These are phyloP conservation scores for Pithecia hirsuta DNA, from an alignment of 2,797 vertebrate genomes.

Conservation along the genomic window DNA sequence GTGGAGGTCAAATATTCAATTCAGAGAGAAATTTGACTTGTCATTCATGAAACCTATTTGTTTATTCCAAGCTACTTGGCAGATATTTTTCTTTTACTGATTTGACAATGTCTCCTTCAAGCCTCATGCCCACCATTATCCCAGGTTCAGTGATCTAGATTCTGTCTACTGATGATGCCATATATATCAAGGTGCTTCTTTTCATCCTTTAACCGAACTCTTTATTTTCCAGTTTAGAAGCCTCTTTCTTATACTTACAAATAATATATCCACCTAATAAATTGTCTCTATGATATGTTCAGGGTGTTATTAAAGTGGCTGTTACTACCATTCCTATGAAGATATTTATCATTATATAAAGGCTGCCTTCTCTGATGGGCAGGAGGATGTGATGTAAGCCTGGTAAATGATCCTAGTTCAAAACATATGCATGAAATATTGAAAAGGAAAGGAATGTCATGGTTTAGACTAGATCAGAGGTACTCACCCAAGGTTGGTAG, in stretches of 20 bases:
- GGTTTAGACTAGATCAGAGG: background rate
- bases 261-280: background rate
- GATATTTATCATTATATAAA: background rate
- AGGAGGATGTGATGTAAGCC: background rate
- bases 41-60: background rate
- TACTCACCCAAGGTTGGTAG: background rate
- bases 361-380: background rate
- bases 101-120: background rate
- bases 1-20: background rate
- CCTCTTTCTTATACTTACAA: background rate
- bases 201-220: background rate
- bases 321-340: background rate
- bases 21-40: background rate
- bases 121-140: background rate
- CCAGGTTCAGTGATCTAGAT: background rate
- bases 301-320: slow-evolving; percentile 19
- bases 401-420: background rate
- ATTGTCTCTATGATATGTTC: background rate
- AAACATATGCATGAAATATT: background rate
- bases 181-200: background rate
- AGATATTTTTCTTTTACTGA: background rate
- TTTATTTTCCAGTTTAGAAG: background rate
- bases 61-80: background rate
- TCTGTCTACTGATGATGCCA: background rate
- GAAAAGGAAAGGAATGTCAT: background rate